Evolutionary conservation across 37 sponge, comb jelly and placozoan species (phyloP), one percentile per base, ranked within the genome.

Genomic region (Spongilla lacustris): DNA sequence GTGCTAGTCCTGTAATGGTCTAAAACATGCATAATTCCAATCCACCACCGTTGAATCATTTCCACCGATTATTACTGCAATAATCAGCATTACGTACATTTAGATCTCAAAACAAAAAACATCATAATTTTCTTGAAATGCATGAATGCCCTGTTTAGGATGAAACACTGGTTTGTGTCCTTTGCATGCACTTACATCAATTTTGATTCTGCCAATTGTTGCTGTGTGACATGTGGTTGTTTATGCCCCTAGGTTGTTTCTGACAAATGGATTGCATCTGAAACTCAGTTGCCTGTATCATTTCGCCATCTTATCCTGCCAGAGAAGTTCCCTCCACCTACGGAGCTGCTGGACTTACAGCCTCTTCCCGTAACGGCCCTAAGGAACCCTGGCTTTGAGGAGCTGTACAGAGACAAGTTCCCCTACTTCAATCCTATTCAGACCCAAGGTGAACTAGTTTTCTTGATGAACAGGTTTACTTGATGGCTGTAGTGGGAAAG

Each of bases 251-350:
- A 85, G 82, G 58, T 93, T 33, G 86, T 86, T 26, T 89, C 90
- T 66, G 87, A 89, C 28, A 67, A 72, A 8, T 93, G 93, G 89
- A 80, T 91, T 78, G 94, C 85, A 36, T 95, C 97, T 67, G 97
- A 99, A 75, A 97, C 97, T 10, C 96, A 94, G 69, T 91, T 97
- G 28, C 96, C 99, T 0, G 94, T 99, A 17, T 97, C 99, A 24
- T 99, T 99, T 86, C 90, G 97, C 29, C 99, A 99, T 76, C 90
- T 99, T 66, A 95, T 99, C 46, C 91, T 99, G 23, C 99, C 99
- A 12, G 99, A 97, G 86, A 99, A 99, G 90, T 94, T 94, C 79
- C 92, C 96, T 24, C 99, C 99, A 22, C 96, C 99, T 31, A 99
- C 99, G 19, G 98, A 97, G 81, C 86, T 99, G 75, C 88, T 99